phyloP scores from a whole-genome alignment of 1,140 invertebrate genomes.

The honey bee (Apis mellifera) region Amel_HAv3.1 CM009939.2:11811501-11812000 shows the following conservation, averaged over 20 bases:
- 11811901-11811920: no score
- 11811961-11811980: neutral
- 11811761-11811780: no score
- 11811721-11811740: no score
- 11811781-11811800: no score
- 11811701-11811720: no score
- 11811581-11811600: neutral
- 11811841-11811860: neutral
- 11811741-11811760: no score
- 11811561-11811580: neutral
- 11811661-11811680: no score
- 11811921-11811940: neutral
- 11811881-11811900: no score
- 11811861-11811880: no score
- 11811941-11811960: neutral
- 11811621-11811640: neutral
- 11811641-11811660: neutral
- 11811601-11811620: neutral
- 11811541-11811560: constrained; percentile 1
- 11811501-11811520: neutral
- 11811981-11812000: neutral
- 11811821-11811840: neutral
- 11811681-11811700: no score
- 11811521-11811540: neutral
- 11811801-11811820: neutral